Percentiles rank a stretch among this genome's conserved stretches.
These are phyloP conservation scores for Poecilia wingei DNA, from an alignment of 2,797 vertebrate genomes.

Conservation along the genomic window DNA sequence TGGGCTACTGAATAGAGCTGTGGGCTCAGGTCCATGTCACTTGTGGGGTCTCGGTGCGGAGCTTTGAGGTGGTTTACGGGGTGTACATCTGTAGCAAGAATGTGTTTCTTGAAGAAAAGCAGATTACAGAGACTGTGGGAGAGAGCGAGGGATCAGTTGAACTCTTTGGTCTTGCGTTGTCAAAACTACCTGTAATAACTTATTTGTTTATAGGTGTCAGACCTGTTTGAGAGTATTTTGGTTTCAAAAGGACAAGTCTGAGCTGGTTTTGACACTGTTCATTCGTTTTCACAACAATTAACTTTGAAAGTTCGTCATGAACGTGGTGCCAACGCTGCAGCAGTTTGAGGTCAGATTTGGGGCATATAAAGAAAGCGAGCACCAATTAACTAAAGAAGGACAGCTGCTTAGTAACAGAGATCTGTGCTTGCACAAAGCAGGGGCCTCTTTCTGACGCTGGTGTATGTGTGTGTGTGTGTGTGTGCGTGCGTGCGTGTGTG, in stretches of 20 bases:
- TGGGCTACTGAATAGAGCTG: slow-evolving; percentile 89
- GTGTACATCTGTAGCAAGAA: slow-evolving; percentile 47
- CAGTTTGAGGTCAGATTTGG: slow-evolving; percentile 54
- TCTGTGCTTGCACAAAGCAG: slow-evolving; percentile 43
- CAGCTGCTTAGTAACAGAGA: slow-evolving; percentile 71
- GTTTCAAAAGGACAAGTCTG: slow-evolving; percentile 56
- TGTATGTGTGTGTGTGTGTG: slow-evolving; percentile 38
- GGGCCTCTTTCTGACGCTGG: slow-evolving; percentile 49
- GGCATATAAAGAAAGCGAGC: slow-evolving; percentile 45
- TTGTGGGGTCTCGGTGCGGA: slow-evolving; percentile 98
- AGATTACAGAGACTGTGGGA: not conserved
- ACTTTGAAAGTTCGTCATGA: slow-evolving; percentile 15
- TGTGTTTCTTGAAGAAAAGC: slow-evolving; percentile 17
- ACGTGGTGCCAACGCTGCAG: slow-evolving; percentile 18
- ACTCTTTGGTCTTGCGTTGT: not conserved
- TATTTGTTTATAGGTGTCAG: slow-evolving; percentile 60
- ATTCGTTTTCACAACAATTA: slow-evolving; percentile 29
- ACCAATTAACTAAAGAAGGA: slow-evolving; percentile 65
- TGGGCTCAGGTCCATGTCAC: slow-evolving; percentile 93
- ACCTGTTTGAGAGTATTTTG: slow-evolving; percentile 52
- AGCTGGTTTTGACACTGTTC: slow-evolving; percentile 48
- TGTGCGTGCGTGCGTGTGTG: slow-evolving; percentile 38
- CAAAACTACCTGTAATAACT: slow-evolving; percentile 24
- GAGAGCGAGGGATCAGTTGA: not conserved
- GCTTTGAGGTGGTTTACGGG: slow-evolving; percentile 50